Percentiles rank a stretch among this genome's conserved stretches.
Evolutionary conservation across 2,888 invertebrate species (phyloP).

Genomic region (Lottia gigantea): DNA sequence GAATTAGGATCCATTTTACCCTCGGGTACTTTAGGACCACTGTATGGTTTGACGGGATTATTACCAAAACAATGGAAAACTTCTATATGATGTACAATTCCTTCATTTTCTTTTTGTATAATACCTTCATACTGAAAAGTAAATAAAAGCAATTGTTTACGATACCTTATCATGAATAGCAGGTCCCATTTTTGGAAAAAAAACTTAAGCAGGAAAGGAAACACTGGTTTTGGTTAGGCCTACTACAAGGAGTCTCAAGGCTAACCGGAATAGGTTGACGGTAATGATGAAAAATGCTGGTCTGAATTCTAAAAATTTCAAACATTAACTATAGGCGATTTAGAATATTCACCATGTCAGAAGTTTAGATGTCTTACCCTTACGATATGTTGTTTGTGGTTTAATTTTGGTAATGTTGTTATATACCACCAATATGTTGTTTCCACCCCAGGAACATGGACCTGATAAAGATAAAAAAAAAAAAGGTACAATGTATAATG

Average conservation of each 20-base stretch:
- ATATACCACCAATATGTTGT: constrained; percentile 98
- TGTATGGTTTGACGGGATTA: constrained; percentile 71
- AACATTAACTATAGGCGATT: too few relatives aligned
- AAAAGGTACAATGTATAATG: too few relatives aligned
- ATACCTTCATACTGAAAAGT: constrained; percentile 82
- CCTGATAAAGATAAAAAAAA: constrained; percentile 42
- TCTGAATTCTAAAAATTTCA: too few relatives aligned
- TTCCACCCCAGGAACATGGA: constrained; percentile 80
- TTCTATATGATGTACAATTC: constrained; percentile 98
- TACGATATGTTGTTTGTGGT: constrained; percentile 78
- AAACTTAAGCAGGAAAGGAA: too few relatives aligned
- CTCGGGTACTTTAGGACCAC: constrained; percentile 83
- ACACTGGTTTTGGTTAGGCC: too few relatives aligned
- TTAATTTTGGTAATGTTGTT: constrained; percentile 80
- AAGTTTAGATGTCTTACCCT: constrained; percentile 70
- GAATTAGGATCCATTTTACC: constrained; percentile 72
- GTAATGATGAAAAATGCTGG: too few relatives aligned
- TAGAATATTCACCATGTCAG: not conserved
- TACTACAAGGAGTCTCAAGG: too few relatives aligned
- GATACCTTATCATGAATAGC: too few relatives aligned
- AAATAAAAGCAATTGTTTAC: not conserved
- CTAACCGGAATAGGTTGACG: too few relatives aligned
- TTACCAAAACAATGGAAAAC: constrained; percentile 88
- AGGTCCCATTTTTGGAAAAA: too few relatives aligned
- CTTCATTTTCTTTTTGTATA: constrained; percentile 83